Base-by-base conservation (phyloP, 2,113 vertebrate species). In the Barbus barbus region DNA sequence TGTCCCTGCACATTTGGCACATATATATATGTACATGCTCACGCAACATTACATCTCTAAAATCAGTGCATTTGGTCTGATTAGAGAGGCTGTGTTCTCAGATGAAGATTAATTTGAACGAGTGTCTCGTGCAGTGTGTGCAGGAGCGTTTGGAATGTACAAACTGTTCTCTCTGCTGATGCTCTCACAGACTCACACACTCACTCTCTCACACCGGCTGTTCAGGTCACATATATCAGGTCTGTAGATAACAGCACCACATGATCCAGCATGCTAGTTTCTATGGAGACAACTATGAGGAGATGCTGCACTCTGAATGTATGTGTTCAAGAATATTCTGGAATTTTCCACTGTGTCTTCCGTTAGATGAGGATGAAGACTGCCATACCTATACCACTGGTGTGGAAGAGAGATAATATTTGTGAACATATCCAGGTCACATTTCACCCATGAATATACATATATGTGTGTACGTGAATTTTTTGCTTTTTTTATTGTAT, bases 211-310 rank as follows among this genome's bases (percentile, higher is more conserved):
- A 65, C 11, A 53, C 53, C 26, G 33, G 65, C 22, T 28, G 56
- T 26, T 79, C 60, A 63, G 56, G 56, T 38, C 76, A 78, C 56
- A 81, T 48, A 81, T n/a, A 65, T 67, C 58, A 84, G 92, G 84
- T 3, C 93, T 91, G 91, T 93, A 41, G 31, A 56, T 85, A 58
- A 75, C 56, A 72, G 63, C 46, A 16, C n/a, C 28, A 22, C 51
- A 72, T 46, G 33, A 53, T 9, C 74, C 75, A n/a, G 44, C 84
- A 85, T 75, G 72, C 44, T 81, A 76, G 79, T 85, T 80, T 81
- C 84, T 74, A 85, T 85, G 84, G 84, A n/a, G 74, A 85, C 84
- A 72, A 24, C 24, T 31, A 61, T 81, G 71, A 20, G 41, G 67
- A 63, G 67, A 74, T 63, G 41, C 16, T 74, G 78, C 69, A 79